These are phyloP conservation scores for Temnothorax rugatulus DNA, from an alignment of 2,888 invertebrate genomes.

Conservation along the genomic window DNA sequence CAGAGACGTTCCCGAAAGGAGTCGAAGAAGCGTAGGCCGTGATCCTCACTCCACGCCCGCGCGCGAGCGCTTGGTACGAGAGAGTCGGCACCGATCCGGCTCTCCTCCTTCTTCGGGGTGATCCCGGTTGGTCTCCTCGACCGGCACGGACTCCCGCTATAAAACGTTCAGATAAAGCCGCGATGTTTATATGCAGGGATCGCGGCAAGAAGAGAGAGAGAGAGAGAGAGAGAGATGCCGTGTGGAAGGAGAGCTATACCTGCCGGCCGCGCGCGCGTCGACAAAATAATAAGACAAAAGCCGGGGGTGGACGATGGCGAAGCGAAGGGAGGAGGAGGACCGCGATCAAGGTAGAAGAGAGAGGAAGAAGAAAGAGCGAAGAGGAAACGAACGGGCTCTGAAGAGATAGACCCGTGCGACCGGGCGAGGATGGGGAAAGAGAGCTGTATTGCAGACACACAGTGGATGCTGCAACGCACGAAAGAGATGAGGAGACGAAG, in stretches of 20 bases:
- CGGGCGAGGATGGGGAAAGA: constrained; percentile 31
- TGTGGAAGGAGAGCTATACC: constrained; percentile 73
- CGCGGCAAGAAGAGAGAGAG: constrained; percentile 63
- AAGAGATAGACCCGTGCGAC: constrained; percentile 54
- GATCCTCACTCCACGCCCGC: constrained; percentile 51
- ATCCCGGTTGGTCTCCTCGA: constrained; percentile 64
- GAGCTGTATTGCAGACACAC: constrained; percentile 57
- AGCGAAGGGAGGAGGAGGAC: constrained; percentile 59
- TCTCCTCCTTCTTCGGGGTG: constrained; percentile 64
- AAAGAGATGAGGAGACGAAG: constrained; percentile 49
- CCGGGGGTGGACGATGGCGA: constrained; percentile 76
- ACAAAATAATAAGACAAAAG: constrained; percentile 83
- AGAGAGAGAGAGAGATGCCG: constrained; percentile 69
- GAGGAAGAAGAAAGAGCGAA: constrained; percentile 60
- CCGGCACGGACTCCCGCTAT: constrained; percentile 74
- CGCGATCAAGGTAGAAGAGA: constrained; percentile 59
- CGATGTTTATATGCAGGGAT: constrained; percentile 83
- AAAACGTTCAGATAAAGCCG: constrained; percentile 83
- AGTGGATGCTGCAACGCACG: constrained; percentile 50
- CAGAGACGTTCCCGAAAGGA: constrained; percentile 34
- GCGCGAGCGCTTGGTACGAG: constrained; percentile 21
- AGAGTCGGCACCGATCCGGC: constrained; percentile 42
- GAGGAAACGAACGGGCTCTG: constrained; percentile 32
- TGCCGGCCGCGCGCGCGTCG: constrained; percentile 71
- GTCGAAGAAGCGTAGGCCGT: constrained; percentile 67